phyloP scores from a whole-genome alignment of 2,113 vertebrate species.

The Caranx melampygus region DNA sequence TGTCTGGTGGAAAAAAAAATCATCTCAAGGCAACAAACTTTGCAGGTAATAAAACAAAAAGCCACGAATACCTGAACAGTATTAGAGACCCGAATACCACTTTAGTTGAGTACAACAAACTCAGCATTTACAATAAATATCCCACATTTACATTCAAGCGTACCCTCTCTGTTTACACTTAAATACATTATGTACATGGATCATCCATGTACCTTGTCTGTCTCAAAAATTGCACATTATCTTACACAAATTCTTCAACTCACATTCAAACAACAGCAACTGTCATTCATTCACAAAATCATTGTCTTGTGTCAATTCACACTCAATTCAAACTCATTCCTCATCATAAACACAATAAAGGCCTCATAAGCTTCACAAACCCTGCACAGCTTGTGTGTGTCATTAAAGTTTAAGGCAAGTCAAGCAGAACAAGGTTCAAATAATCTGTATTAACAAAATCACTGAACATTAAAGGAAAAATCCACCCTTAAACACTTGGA shows the following conservation, averaged over 20 bases:
- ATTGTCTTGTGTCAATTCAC: conserved; percentile 7
- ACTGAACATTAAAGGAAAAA: neutral
- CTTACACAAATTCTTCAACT: conserved; percentile 44
- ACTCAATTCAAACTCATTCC: neutral
- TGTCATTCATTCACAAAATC: conserved; percentile 20
- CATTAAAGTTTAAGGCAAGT: conserved; percentile 8
- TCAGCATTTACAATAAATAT: conserved; percentile 71
- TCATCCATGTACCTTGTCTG: conserved; percentile 35
- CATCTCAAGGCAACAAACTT: conserved; percentile 36
- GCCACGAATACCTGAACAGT: conserved; percentile 41
- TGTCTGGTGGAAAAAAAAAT: conserved; percentile 38
- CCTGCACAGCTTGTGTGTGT: neutral
- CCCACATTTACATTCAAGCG: conserved; percentile 65
- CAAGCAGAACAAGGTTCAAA: conserved; percentile 34
- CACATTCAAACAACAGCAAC: conserved; percentile 29
- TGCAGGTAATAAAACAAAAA: conserved; percentile 50
- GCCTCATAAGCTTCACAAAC: conserved; percentile 23
- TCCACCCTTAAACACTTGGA: neutral
- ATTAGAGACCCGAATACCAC: conserved; percentile 26
- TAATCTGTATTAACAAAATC: conserved; percentile 18
- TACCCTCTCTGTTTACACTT: conserved; percentile 57
- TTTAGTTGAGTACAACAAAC: conserved; percentile 48
- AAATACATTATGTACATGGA: conserved; percentile 73
- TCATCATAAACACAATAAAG: conserved; percentile 2
- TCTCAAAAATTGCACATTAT: conserved; percentile 36